Base-by-base conservation (phyloP, 2,113 vertebrate genomes). In the Halcyon senegalensis region DNA sequence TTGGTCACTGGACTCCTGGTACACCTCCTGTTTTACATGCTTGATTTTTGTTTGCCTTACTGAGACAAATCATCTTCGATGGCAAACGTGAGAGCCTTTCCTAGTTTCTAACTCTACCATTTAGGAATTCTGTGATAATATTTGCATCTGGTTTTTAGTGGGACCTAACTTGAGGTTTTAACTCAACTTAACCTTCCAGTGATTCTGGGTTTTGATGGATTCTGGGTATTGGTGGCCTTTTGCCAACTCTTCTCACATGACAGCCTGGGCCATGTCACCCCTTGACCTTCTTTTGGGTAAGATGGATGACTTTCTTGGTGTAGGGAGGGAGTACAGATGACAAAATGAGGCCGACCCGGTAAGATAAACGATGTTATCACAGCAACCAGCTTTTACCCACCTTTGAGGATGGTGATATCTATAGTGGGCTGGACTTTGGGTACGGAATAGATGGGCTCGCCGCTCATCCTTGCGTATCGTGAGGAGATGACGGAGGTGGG, bases 371-470 rank as follows among this genome's bases (percentile, higher is more conserved):
- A 11, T 4, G 18, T 35, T 9, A 16, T 10, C 27, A 2, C 4
- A 1, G 5, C 28, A 20, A 24, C 7, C 21, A 16, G 18, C 79
- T 83, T 83, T 68, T 83, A 58, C 98, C 97, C 98, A 98, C 98
- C 98, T 98, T 99, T 99, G 84, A 99, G 98, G 95, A 99, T 98
- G 70, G 98, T 98, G 97, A 99, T 98, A 95, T 99, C 98, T 37
- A 99, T 98, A 44, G 98, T 97, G 39, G 98, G 98, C 72, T 75
- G 97, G 84, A 99, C 95, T 53, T 94, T 98, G 9, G 98, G 98
- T 31, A 96, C 13, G 0, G 93, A 81, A 82, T 98, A 97, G 10
- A 4, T 6, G 14, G 91, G 90, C 5, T 73, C 2, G 0, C 39
- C 21, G 21, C 87, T 96, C 93, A 67, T 50, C 35, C 67, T 84